Percentiles rank a stretch among this genome's conserved stretches.
Evolutionary conservation across 2,797 vertebrate genomes (phyloP).

Genomic region (Lutjanus argentimaculatus): DNA sequence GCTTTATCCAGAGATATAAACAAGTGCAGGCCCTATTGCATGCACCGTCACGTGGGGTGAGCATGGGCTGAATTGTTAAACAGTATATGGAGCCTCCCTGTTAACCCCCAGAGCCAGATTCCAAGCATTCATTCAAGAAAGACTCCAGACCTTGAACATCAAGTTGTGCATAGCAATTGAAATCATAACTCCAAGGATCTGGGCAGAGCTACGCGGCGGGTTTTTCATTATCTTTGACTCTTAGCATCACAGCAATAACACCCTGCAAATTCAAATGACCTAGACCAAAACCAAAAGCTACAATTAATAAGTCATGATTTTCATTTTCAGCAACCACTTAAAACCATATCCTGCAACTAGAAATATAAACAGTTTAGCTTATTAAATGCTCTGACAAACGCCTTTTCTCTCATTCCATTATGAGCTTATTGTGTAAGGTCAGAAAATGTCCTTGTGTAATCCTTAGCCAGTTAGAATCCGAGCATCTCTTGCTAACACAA

Average conservation of each 20-base stretch:
- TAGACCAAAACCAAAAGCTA: constrained; percentile 6
- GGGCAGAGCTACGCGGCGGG: constrained; percentile 38
- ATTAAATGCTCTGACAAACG: constrained; percentile 16
- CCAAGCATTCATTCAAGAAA: constrained; percentile 79
- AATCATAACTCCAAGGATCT: constrained; percentile 74
- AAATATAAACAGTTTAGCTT: constrained; percentile 1
- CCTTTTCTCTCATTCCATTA: background rate
- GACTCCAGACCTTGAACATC: constrained; percentile 78
- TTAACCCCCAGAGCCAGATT: constrained; percentile 84
- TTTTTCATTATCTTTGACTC: constrained; percentile 74
- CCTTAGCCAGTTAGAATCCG: background rate
- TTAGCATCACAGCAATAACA: constrained; percentile 38
- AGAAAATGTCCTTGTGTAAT: background rate
- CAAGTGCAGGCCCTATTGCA: constrained; percentile 83
- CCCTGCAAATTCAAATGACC: constrained; percentile 58
- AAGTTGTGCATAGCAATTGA: constrained; percentile 81
- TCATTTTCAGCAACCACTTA: constrained; percentile 15
- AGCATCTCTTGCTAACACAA: background rate
- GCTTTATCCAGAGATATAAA: constrained; percentile 85
- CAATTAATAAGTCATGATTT: constrained; percentile 29
- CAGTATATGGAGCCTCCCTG: constrained; percentile 77
- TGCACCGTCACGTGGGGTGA: constrained; percentile 79
- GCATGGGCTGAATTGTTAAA: constrained; percentile 83
- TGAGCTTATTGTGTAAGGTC: background rate
- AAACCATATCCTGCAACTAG: background rate